Base-by-base conservation (phyloP, 2,113 vertebrate species). In the Piaya cayana region DNA sequence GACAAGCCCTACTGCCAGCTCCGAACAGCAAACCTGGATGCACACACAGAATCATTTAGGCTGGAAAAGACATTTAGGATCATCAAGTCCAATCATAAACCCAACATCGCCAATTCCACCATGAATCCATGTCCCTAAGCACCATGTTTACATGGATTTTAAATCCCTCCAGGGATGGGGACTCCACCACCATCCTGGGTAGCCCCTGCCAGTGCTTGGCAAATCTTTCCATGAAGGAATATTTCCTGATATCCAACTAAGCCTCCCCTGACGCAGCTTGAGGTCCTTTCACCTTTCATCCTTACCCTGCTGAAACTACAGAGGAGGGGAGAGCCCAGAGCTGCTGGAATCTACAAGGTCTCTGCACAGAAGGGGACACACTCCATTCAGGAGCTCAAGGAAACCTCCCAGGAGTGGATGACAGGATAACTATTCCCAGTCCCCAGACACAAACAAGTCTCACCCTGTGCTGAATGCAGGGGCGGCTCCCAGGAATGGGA, bases 381-480 rank as follows among this genome's bases (percentile, higher is more conserved):
- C 29, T 64, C 43, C 2, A 0, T 6, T 6, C 75, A 36, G 62
- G 43, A 80, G 37, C 84, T 68, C 19, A 2, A 8, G 63, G 26
- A 49, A 45, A 55, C 49, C 32, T 69, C 22, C 63, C 3, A 43
- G 13, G n/a, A 52, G 34, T 0, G 0, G 56, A 58, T 0, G 10
- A 74, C 32, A 52, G 64, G 23, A 13, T 20, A 27, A 1, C 17
- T 11, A 39, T 8, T 26, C 79, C 9, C 42, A 45, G 56, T 18
- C 2, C 63, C 13, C 0, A 0, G 55, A 21, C 39, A 55, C 39
- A 37, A 25, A 27, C 15, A 1, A 82, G 47, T 20, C 49, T 55
- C 3, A 3, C 8, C 59, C 53, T 21, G 27, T 45, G 17, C 17
- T 1, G 4, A 12, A 2, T 0, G 0, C 50, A 3, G 62, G 26